Base-by-base conservation (phyloP, 2,797 vertebrate species). In the Allobates femoralis region DNA sequence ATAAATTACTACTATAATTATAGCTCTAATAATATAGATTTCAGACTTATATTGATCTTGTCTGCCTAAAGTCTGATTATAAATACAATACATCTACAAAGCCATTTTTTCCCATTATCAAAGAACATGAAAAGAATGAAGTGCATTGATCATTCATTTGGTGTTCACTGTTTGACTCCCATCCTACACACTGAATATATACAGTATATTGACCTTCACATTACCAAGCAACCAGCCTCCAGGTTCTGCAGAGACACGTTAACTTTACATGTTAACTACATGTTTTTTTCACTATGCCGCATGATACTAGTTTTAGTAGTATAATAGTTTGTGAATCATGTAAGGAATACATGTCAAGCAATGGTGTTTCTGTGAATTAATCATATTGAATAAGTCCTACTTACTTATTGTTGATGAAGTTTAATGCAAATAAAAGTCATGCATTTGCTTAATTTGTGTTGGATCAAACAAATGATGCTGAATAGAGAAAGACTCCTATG, bases 131-230 rank as follows among this genome's bases (percentile, higher is more conserved):
- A 78, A 34, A 34, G 50, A 82, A 82, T 55, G 55, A 32, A 77
- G n/a, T 46, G 19, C 80, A 69, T 78, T 69, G n/a, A 78, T 78
- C 80, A 83, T 83, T 77, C 8, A n/a, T 67, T 62, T 4, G 56
- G 32, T 60, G 82, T 80, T 86, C 51, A 77, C 79, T 30, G 56
- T 14, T 50, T 7, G 23, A 55, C 71, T 62, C 56, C 53, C 23
- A 51, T 60, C 58, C 32, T 62, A 46, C 66, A 78, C 34, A 41
- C 71, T 86, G 73, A 21, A 69, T 21, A 15, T 62, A 62, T 62
- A 86, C 75, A 82, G 46, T 82, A 83, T 56, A 67, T 53, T 77
- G 73, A 77, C 73, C 79, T 82, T 86, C 58, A 82, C 21, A 37
- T 79, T 56, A 62, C 69, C 28, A 53, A 56, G 46, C 58, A 79